These are phyloP conservation scores for Pteropus rufus DNA, from an alignment of 2,797 vertebrate species.

Conservation along the genomic window DNA sequence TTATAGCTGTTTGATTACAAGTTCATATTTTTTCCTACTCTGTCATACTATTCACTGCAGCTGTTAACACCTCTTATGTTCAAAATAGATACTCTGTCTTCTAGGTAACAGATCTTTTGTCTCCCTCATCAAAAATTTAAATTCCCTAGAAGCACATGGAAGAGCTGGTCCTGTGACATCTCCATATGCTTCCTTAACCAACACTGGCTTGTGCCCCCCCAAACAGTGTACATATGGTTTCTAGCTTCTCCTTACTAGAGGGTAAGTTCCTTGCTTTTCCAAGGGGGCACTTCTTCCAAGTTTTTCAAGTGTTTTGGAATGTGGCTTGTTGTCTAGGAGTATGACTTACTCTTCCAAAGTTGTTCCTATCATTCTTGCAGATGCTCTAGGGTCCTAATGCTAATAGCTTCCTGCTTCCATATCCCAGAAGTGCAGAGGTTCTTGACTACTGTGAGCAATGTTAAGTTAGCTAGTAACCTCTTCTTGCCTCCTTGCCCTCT, in stretches of 20 bases:
- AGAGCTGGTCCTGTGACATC: not conserved
- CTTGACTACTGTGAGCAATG: not conserved
- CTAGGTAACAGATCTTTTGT: slow-evolving; percentile 21
- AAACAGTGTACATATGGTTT: not conserved
- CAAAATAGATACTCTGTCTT: not conserved
- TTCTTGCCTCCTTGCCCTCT: not conserved
- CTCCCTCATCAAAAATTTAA: not conserved
- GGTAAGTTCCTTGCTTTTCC: not conserved
- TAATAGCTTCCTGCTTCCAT: not conserved
- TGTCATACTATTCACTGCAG: not conserved
- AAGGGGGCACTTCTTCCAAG: not conserved
- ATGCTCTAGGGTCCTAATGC: not conserved
- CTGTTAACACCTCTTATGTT: not conserved
- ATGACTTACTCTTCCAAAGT: not conserved
- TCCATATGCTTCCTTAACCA: not conserved
- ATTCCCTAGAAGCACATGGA: not conserved
- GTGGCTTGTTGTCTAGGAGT: not conserved
- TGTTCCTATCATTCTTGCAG: not conserved
- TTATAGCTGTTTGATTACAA: slow-evolving; percentile 5
- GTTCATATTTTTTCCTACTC: not conserved
- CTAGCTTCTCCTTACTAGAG: not conserved
- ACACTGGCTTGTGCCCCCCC: not conserved
- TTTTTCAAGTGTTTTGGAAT: not conserved
- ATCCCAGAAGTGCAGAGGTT: not conserved
- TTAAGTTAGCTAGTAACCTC: not conserved